phyloP scores from a whole-genome alignment of 2,113 vertebrate species.

The Pithys albifrons region DNA sequence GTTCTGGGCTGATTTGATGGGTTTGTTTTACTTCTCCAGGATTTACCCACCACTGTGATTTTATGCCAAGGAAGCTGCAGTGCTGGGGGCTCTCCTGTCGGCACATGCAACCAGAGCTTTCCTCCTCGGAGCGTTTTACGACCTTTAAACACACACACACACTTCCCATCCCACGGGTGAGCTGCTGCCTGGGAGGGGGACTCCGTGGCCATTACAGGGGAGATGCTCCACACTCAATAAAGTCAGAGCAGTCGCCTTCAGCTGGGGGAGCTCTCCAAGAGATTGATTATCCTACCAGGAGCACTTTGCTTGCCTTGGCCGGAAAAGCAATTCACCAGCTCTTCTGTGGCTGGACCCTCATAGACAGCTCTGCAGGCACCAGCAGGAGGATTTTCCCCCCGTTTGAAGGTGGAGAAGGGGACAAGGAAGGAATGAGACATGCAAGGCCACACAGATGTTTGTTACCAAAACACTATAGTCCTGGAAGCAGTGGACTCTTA shows the following conservation, averaged over 20 bases:
- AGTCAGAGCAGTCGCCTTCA: not conserved
- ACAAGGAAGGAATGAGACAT: accelerated
- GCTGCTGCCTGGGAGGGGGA: not conserved
- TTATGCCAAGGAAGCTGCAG: not conserved
- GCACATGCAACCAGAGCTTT: not conserved
- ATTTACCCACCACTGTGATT: not conserved
- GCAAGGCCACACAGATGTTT: not conserved
- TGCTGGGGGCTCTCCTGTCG: not conserved
- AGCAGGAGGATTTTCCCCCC: not conserved
- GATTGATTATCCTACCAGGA: not conserved
- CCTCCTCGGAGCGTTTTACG: not conserved
- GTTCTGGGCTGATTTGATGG: not conserved
- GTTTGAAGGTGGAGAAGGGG: not conserved
- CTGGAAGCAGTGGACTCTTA: not conserved
- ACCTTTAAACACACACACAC: not conserved
- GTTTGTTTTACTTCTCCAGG: not conserved
- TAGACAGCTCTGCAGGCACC: not conserved
- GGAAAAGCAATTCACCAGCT: not conserved
- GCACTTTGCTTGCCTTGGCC: not conserved
- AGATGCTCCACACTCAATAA: conserved; percentile 18
- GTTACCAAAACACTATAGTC: not conserved
- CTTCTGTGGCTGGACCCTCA: not conserved
- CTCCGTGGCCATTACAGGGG: not conserved
- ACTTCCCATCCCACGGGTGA: not conserved
- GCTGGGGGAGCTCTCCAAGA: not conserved